phyloP scores from a whole-genome alignment of 2,113 vertebrate genomes.

The Trogon surrucura region DNA sequence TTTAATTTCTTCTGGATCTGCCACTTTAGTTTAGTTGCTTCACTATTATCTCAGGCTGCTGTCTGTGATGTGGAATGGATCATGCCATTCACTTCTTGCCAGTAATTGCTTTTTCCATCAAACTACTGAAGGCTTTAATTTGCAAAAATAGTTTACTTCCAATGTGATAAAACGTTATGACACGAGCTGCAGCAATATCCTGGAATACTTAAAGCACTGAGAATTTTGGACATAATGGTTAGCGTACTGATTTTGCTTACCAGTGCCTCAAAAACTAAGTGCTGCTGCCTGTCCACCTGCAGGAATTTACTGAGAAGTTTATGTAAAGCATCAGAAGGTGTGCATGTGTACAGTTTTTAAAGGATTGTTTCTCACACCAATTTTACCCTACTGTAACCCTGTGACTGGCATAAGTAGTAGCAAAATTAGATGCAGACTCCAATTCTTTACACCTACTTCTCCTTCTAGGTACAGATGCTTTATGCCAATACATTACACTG shows the following conservation, averaged over 20 bases:
- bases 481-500: neutral
- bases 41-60: constrained; percentile 53
- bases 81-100: constrained; percentile 32
- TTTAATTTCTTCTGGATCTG: constrained; percentile 73
- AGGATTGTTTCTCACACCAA: neutral
- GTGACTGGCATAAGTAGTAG: neutral
- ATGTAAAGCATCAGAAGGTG: neutral
- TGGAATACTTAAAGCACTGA: neutral
- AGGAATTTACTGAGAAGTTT: neutral
- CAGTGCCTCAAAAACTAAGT: neutral
- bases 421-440: neutral
- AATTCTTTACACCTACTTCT: neutral
- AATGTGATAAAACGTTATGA: constrained; percentile 60
- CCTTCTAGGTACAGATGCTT: neutral
- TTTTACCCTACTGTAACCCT: neutral
- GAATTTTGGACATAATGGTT: neutral
- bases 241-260: neutral
- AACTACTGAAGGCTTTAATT: constrained; percentile 74
- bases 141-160: constrained; percentile 73
- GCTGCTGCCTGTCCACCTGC: neutral
- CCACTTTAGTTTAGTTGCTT: constrained; percentile 73
- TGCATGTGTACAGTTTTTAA: neutral
- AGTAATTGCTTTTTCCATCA: constrained; percentile 76
- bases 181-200: constrained; percentile 17
- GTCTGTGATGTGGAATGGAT: constrained; percentile 63